Percentiles rank a stretch among this genome's conserved stretches.
These are phyloP conservation scores for Amphipoea oculea DNA, from an alignment of 2,888 invertebrate genomes.

Conservation along the genomic window DNA sequence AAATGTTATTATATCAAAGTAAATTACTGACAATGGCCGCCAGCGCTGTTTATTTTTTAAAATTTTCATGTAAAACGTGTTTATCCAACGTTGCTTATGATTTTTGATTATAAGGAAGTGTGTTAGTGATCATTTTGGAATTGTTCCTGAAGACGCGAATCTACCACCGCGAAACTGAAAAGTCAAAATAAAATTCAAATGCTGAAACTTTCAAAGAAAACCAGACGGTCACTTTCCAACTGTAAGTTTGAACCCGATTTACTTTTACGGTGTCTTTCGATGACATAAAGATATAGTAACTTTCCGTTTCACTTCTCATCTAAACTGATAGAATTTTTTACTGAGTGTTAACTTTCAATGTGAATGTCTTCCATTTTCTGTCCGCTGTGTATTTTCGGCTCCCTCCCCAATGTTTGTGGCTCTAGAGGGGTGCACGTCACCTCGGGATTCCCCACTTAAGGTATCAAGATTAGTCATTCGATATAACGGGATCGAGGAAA, in stretches of 20 bases:
- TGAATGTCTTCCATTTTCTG: conserved; percentile 20
- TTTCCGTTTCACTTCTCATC: background rate
- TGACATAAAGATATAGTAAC: conserved; percentile 1
- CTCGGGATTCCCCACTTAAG: conserved; percentile 50
- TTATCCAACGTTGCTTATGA: background rate
- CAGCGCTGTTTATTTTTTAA: background rate
- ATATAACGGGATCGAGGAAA: conserved; percentile 33
- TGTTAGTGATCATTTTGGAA: background rate
- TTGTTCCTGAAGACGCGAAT: background rate
- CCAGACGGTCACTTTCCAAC: background rate
- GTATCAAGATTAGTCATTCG: conserved; percentile 55
- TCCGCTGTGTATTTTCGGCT: conserved; percentile 24
- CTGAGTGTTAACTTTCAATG: conserved; percentile 24
- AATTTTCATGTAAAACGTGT: background rate
- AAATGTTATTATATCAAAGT: conserved; percentile 10
- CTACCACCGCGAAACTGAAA: background rate
- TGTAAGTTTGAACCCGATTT: background rate
- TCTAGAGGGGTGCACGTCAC: conserved; percentile 24
- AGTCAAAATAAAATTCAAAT: background rate
- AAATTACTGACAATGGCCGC: background rate
- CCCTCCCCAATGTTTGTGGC: conserved; percentile 26
- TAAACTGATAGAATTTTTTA: conserved; percentile 18
- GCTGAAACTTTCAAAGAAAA: background rate
- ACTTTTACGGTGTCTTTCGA: background rate
- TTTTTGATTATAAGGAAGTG: background rate